phyloP scores from a whole-genome alignment of 2,888 invertebrate species.

The Pseudolycoriella hygida region DNA sequence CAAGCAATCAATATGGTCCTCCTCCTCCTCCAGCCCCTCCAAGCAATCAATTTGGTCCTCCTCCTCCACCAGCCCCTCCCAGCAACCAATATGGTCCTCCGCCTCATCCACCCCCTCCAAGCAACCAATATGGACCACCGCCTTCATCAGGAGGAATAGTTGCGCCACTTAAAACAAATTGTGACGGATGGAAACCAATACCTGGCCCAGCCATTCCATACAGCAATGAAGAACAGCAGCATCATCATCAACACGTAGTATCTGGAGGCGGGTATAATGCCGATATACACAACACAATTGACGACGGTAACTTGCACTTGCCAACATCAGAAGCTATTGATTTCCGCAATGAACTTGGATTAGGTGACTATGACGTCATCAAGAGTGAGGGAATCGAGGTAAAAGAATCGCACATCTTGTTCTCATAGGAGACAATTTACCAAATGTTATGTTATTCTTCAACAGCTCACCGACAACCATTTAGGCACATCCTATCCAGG shows the following conservation, averaged over 20 bases:
- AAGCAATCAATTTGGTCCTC: slow-evolving; percentile 16
- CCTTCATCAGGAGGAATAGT: slow-evolving; percentile 16
- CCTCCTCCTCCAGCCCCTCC: slow-evolving; percentile 25
- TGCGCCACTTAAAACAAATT: slow-evolving; percentile 26
- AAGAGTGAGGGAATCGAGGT: slow-evolving; percentile 14
- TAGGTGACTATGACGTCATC: slow-evolving; percentile 8
- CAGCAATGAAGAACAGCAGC: slow-evolving; percentile 14
- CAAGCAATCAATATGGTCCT: slow-evolving; percentile 23
- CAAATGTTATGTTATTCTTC: not conserved
- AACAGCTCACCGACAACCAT: slow-evolving; percentile 19
- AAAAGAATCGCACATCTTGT: too few species aligned
- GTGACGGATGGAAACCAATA: slow-evolving; percentile 78
- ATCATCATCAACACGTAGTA: not conserved
- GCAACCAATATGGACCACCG: slow-evolving; percentile 23
- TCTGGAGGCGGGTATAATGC: not conserved
- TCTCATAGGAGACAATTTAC: too few species aligned
- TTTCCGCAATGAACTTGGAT: slow-evolving; percentile 11
- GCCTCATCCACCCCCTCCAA: slow-evolving; percentile 20
- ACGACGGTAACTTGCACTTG: not conserved
- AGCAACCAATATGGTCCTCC: slow-evolving; percentile 20
- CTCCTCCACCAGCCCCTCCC: slow-evolving; percentile 19
- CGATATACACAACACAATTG: not conserved
- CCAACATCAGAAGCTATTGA: slow-evolving; percentile 12
- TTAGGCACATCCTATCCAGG: slow-evolving; percentile 22
- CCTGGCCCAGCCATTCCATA: slow-evolving; percentile 37